Conservation (phyloP, 2,888 invertebrate genomes). For the Hylaea fasciaria region DNA sequence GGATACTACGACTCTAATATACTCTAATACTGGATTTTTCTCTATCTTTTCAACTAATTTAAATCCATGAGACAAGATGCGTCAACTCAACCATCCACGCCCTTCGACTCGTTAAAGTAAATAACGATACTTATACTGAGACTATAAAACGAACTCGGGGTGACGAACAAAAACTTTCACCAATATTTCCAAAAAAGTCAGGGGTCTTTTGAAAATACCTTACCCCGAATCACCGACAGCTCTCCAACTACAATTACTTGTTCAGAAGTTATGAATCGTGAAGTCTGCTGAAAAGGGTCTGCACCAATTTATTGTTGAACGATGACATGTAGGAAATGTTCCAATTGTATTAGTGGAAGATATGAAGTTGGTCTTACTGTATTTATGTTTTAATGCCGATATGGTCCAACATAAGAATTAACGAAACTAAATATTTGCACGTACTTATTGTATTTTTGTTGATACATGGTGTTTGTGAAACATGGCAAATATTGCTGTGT, state of each 20-base stretch:
- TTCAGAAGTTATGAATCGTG: slow-evolving; percentile 26
- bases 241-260: slow-evolving; percentile 19
- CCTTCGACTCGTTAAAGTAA: too few relatives aligned
- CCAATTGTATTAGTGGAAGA: slow-evolving; percentile 12
- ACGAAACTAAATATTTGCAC: not conserved
- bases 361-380: slow-evolving; percentile 4
- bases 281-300: slow-evolving; percentile 23
- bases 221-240: not conserved
- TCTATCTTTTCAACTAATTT: too few relatives aligned
- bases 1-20: too few relatives aligned
- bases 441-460: too few relatives aligned
- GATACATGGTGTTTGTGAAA: too few relatives aligned
- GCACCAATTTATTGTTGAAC: slow-evolving; percentile 25
- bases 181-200: too few relatives aligned
- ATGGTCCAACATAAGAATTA: not conserved
- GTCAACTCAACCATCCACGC: too few relatives aligned
- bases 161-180: not conserved
- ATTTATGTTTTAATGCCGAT: too few relatives aligned
- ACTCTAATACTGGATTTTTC: too few relatives aligned
- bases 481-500: too few relatives aligned
- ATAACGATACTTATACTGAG: not conserved
- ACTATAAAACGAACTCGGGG: not conserved
- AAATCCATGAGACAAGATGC: too few relatives aligned
- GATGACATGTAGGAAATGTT: slow-evolving; percentile 17
- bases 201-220: too few relatives aligned